Percentiles rank a stretch among this genome's conserved stretches.
phyloP scores from a whole-genome alignment of 2,888 invertebrate genomes.

The Polylopha cassiicola region DNA sequence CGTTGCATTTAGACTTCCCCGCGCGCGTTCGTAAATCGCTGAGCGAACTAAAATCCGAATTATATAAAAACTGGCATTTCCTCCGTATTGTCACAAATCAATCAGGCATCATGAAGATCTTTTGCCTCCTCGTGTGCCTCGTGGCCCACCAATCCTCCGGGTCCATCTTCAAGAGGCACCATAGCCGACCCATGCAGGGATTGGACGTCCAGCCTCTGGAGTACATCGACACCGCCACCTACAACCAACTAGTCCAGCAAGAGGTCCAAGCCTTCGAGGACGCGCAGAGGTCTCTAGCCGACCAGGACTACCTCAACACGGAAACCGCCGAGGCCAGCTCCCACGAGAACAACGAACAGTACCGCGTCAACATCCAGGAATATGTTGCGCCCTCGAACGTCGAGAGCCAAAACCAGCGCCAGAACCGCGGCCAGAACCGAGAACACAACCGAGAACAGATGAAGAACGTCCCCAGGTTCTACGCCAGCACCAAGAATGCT shows the following conservation, averaged over 20 bases:
- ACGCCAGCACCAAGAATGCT: neutral
- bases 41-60: conserved; percentile 30
- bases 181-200: conserved; percentile 34
- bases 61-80: conserved; percentile 40
- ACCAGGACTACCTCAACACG: neutral
- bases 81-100: conserved; percentile 30
- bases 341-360: conserved; percentile 10
- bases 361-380: conserved; percentile 23
- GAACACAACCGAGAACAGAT: neutral
- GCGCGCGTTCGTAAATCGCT: too few species aligned
- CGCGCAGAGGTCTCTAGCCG: neutral
- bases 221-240: conserved; percentile 34
- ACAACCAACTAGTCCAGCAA: conserved; percentile 13
- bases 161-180: conserved; percentile 49
- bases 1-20: too few species aligned
- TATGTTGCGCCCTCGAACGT: conserved; percentile 24
- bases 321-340: conserved; percentile 16
- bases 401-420: conserved; percentile 10
- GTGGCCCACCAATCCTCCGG: conserved; percentile 50
- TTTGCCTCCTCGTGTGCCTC: conserved; percentile 53
- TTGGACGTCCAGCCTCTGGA: conserved; percentile 40
- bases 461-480: neutral
- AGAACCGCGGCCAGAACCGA: too few species aligned
- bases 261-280: neutral
- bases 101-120: conserved; percentile 58